These are phyloP conservation scores for Crotalus horridus DNA, from an alignment of 2,113 vertebrate genomes.

Conservation along the genomic window DNA sequence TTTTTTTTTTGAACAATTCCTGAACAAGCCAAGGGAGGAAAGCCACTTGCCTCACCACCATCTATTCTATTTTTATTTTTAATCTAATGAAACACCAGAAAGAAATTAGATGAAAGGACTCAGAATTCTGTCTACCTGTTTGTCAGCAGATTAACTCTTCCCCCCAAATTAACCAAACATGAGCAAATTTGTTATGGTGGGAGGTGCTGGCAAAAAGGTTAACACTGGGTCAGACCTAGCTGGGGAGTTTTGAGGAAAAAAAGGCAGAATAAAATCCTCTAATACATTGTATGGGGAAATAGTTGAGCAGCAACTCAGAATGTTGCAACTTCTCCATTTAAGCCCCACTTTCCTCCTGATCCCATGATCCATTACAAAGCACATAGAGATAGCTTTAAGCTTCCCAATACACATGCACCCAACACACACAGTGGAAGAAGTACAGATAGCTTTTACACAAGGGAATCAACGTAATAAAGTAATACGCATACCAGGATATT, in stretches of 20 bases:
- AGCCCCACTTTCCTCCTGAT: too few species aligned
- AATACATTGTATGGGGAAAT: not conserved
- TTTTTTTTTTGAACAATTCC: not conserved
- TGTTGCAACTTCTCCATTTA: too few species aligned
- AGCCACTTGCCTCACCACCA: not conserved
- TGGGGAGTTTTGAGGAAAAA: not conserved
- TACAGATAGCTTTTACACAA: too few species aligned
- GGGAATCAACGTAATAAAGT: too few species aligned
- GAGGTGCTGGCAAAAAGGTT: not conserved
- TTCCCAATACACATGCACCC: too few species aligned
- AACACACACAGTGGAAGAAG: too few species aligned
- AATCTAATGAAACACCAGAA: not conserved
- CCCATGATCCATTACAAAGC: too few species aligned
- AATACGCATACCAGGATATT: too few species aligned
- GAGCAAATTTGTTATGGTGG: not conserved
- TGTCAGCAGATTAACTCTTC: not conserved
- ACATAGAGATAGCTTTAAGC: too few species aligned
- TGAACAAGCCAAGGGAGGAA: not conserved
- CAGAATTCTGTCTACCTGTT: not conserved
- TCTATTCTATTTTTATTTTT: not conserved
- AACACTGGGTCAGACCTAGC: not conserved
- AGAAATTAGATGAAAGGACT: not conserved
- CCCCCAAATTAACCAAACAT: not conserved
- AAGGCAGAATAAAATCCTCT: not conserved
- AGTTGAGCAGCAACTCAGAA: not conserved